Evolutionary conservation across 2,888 invertebrate species (phyloP), one percentile per base, ranked within the genome.

Genomic region (Zaprionus lineosus): DNA sequence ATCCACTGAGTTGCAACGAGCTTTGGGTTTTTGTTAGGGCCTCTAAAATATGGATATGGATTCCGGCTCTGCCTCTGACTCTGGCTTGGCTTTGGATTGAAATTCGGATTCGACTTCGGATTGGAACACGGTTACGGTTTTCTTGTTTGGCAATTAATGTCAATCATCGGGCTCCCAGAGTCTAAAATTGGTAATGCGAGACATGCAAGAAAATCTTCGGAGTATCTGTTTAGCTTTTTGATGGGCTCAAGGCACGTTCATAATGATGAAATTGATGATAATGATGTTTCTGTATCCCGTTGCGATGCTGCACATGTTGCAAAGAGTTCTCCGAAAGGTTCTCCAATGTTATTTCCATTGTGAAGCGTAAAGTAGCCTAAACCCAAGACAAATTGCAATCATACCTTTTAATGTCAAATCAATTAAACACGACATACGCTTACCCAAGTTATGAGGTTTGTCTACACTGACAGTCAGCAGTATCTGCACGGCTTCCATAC

Each of bases 61-160:
- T n/a, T n/a, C n/a, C n/a, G n/a, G n/a, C n/a, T n/a, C n/a, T n/a
- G n/a, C n/a, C n/a, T n/a, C n/a, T n/a, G n/a, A n/a, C n/a, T n/a
- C n/a, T 36, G 15, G 8, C 26, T 36, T 39, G 19, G 3, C 16
- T 41, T 14, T 19, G 15, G n/a, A n/a, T n/a, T n/a, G n/a, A n/a
- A n/a, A n/a, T n/a, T n/a, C n/a, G n/a, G n/a, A n/a, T n/a, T n/a
- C n/a, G n/a, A n/a, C n/a, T n/a, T n/a, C n/a, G n/a, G n/a, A n/a
- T n/a, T n/a, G n/a, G n/a, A n/a, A n/a, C n/a, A 34, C 28, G 29
- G 28, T 19, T 37, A 31, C 28, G 4, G 26, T 33, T 48, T 48
- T 52, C 67, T 58, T 62, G 58, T 40, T 60, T 70, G 77, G 70
- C 79, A 79, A 81, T 81, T 81, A 81, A 81, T 84, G 84, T 84